Evolutionary conservation across 1,140 invertebrate species (phyloP), one percentile per base, ranked within the genome.

Genomic region (Orius laevigatus): DNA sequence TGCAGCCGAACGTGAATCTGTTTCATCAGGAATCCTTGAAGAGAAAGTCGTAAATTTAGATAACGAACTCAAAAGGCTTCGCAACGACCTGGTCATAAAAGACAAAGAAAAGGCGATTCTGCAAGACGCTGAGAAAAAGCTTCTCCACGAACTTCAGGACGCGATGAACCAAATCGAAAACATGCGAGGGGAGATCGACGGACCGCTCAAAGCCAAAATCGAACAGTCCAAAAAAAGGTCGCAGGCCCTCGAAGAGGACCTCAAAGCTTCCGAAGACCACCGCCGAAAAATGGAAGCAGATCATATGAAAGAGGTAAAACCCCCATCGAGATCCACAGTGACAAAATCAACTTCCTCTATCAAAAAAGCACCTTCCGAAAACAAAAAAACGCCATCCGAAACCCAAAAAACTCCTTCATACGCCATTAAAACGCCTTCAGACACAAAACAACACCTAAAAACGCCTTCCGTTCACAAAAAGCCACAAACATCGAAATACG

Each of bases 101-200:
- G 58, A 59, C 19, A 48, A 48, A 9, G 58, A 59, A 20, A 58
- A 56, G 20, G 48, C 52, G 19, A 35, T 41, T 2, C 48, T 49
- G 34, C 40, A 51, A 33, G 35, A 49, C 14, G 51, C 50, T 2
- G 50, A 56, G 33, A 48, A 32, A 14, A 49, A 50, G 34, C 49
- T 58, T 1, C 43, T 41, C 33, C 32, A 52, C 15, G 56, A 58
- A 14, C 40, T 57, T 15, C 45, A 54, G 14, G 46, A 52, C 8
- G 46, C 50, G 4, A 35, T 52, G 2, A 50, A 52, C 10, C 44
- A 56, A 11, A 19, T 58, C 5, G 50, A 53, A 12, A 34, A 38
- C 12, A 47, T 57, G 1, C 54, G 54, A 33, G 25, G 45, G 3
- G 41, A 51, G 9, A 45, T 53, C 36, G 42, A 48, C 18, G 47